These are phyloP conservation scores for Lasioglossum calceatum DNA, from an alignment of 2,888 invertebrate species.

Conservation along the genomic window DNA sequence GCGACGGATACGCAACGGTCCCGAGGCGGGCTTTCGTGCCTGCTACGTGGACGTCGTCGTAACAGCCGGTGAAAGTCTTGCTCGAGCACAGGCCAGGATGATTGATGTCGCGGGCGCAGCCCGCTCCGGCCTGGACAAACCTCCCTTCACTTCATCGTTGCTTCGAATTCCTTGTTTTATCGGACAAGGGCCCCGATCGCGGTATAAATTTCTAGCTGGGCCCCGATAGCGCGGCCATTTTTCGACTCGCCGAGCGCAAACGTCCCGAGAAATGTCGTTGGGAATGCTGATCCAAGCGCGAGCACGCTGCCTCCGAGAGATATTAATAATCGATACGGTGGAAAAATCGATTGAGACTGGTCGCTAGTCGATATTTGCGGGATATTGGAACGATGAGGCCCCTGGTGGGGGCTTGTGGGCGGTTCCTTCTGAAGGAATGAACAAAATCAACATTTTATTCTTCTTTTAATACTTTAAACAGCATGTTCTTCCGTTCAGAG, in stretches of 20 bases:
- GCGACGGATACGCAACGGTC: slow-evolving; percentile 4
- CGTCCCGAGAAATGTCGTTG: slow-evolving; percentile 62
- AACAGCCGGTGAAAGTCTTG: slow-evolving; percentile 72
- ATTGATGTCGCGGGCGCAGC: slow-evolving; percentile 73
- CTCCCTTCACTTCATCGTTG: slow-evolving; percentile 72
- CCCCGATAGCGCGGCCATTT: slow-evolving; percentile 44
- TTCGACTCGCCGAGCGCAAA: slow-evolving; percentile 24
- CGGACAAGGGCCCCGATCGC: slow-evolving; percentile 50
- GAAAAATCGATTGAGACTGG: slow-evolving; percentile 21
- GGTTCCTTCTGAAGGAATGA: background rate
- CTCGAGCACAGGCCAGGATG: slow-evolving; percentile 62
- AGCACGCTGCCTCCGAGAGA: slow-evolving; percentile 45
- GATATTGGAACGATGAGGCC: background rate
- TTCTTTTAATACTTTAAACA: too few relatives aligned
- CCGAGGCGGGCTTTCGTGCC: slow-evolving; percentile 35
- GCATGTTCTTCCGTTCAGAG: background rate
- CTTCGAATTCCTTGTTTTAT: slow-evolving; percentile 67
- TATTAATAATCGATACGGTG: slow-evolving; percentile 50
- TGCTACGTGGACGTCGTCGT: slow-evolving; percentile 59
- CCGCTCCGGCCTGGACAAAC: slow-evolving; percentile 62
- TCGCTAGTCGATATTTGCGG: slow-evolving; percentile 21
- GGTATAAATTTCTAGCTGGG: slow-evolving; percentile 56
- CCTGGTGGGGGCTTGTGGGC: background rate
- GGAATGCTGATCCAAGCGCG: slow-evolving; percentile 48
- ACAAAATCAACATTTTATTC: background rate